phyloP scores from a whole-genome alignment of 1,140 invertebrate species.

The Laupala kohalensis region DNA sequence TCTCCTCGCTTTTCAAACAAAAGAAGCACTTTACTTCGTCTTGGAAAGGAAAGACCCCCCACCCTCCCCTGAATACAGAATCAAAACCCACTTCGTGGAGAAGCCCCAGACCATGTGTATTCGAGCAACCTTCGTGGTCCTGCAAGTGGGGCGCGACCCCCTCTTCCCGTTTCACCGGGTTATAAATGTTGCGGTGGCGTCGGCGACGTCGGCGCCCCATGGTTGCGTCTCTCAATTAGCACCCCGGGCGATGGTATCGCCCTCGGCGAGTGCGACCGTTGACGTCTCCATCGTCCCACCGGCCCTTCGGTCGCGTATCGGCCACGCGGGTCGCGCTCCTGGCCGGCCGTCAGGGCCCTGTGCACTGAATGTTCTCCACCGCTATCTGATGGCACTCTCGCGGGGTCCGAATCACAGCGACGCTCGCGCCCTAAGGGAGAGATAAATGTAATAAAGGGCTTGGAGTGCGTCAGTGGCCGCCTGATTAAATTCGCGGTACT shows the following conservation, averaged over 20 bases:
- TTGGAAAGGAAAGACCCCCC: too few relatives aligned
- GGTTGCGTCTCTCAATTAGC: neutral
- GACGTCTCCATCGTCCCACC: neutral
- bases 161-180: neutral
- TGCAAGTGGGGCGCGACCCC: too few relatives aligned
- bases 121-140: too few relatives aligned
- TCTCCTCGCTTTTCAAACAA: too few relatives aligned
- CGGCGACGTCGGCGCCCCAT: neutral
- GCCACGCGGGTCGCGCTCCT: too few relatives aligned
- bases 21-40: too few relatives aligned
- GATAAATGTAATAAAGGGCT: neutral
- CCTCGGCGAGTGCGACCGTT: neutral
- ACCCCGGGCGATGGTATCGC: neutral
- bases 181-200: neutral
- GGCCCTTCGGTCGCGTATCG: too few relatives aligned
- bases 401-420: too few relatives aligned
- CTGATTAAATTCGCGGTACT: too few relatives aligned
- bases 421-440: neutral
- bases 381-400: neutral
- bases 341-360: neutral
- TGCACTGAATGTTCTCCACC: neutral
- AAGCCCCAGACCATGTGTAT: too few relatives aligned
- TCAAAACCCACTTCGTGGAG: too few relatives aligned
- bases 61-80: too few relatives aligned
- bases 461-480: neutral